Conservation (phyloP, 2,113 vertebrate genomes). For the Gopherus flavomarginatus region DNA sequence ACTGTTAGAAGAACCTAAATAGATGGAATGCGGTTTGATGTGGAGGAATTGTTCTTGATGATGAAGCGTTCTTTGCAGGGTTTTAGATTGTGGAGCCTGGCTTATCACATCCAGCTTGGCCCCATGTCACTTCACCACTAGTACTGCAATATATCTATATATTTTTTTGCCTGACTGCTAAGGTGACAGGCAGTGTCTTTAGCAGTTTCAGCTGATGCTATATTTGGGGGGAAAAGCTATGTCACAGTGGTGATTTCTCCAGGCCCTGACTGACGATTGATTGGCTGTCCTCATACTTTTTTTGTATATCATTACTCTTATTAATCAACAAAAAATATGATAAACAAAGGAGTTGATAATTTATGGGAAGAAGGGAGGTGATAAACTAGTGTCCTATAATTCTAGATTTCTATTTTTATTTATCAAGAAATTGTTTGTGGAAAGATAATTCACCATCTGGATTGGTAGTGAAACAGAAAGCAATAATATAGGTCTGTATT, state of each 20-base stretch:
- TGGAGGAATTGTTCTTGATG: not conserved
- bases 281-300: constrained; percentile 6
- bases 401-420: not conserved
- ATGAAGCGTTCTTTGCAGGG: not conserved
- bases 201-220: not conserved
- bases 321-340: constrained; percentile 31
- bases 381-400: constrained; percentile 2
- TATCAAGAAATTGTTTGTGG: constrained; percentile 19
- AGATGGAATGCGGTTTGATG: not conserved
- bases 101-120: not conserved
- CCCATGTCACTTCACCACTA: not conserved
- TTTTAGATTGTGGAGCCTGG: not conserved
- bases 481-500: not conserved
- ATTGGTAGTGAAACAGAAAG: constrained; percentile 25
- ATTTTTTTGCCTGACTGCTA: not conserved
- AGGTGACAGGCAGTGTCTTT: not conserved
- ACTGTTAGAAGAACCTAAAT: not conserved
- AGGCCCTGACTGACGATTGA: not conserved
- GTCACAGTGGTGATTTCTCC: not conserved
- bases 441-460: not conserved
- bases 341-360: constrained; percentile 32
- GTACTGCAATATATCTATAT: not conserved
- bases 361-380: constrained; percentile 18
- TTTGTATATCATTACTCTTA: not conserved
- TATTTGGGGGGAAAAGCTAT: not conserved